Base-by-base conservation (phyloP, 2,888 invertebrate species). In the Opisthograptis luteolata region DNA sequence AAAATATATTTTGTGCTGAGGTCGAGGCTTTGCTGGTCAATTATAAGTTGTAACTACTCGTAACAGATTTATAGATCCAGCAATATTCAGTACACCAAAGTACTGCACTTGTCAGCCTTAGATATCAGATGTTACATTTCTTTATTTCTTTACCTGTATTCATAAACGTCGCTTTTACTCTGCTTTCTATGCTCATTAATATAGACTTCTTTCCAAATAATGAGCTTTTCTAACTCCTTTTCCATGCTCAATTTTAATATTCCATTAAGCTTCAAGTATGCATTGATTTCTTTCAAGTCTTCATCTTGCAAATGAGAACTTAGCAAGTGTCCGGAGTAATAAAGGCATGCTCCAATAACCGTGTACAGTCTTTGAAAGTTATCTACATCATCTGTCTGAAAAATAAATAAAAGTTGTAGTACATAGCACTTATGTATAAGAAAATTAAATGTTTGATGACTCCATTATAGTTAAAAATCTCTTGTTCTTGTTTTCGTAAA, bases 121-220 rank as follows among this genome's bases (percentile, higher is more conserved):
- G n/a, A n/a, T n/a, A n/a, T n/a, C n/a, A n/a, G n/a, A n/a, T n/a
- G n/a, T n/a, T n/a, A n/a, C n/a, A n/a, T n/a, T n/a, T n/a, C n/a
- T n/a, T n/a, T n/a, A n/a, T n/a, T 9, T 32, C 25, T 20, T 54
- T 66, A 87, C 89, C 82, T 84, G 45, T 79, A 83, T 50, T 89
- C 90, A 62, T 60, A 74, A 0, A 63, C 68, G 46, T 81, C 82
- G 55, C 62, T 80, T 37, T 77, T 78, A 50, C 70, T 79, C 41
- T 76, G 76, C 34, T 73, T 80, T 52, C 89, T 81, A 40, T 83
- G 76, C 60, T 88, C 89, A 70, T 81, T 68, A 15, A 94, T 93
- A 77, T 91, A 95, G 12, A 96, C 94, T 84, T 95, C 94, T 68
- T 92, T 93, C 96, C 96, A 96, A 22, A 95, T 81, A 7, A 96